Percentiles rank a stretch among this genome's conserved stretches.
Conservation (phyloP, 2,888 invertebrate species). For the Artemia sinica region DNA sequence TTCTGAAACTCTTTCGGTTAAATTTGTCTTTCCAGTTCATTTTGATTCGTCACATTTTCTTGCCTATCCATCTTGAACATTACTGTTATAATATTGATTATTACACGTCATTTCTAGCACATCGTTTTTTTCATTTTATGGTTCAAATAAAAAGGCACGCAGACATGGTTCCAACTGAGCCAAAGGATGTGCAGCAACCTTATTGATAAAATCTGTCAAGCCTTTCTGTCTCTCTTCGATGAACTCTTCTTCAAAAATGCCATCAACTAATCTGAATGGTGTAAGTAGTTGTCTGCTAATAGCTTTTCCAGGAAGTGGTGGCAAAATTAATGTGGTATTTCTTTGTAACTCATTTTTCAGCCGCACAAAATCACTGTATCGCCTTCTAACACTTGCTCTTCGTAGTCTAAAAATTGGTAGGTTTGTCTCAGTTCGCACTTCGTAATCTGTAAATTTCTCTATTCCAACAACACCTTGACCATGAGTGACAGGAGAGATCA, state of each 20-base stretch:
- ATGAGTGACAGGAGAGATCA: too few relatives aligned
- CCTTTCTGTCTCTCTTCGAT: slow-evolving; percentile 95
- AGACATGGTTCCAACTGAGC: slow-evolving; percentile 97
- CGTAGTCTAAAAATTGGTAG: slow-evolving; percentile 98
- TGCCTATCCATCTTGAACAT: not conserved
- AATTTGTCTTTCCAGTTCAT: too few relatives aligned
- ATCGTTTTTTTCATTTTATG: slow-evolving; percentile 94
- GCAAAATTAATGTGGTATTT: slow-evolving; percentile 96
- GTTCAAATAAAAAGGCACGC: slow-evolving; percentile 98
- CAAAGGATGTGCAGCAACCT: slow-evolving; percentile 94
- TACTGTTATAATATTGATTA: slow-evolving; percentile 37
- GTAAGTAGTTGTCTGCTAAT: slow-evolving; percentile 71
- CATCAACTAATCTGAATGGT: slow-evolving; percentile 95
- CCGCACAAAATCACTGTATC: slow-evolving; percentile 99
- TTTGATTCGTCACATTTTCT: not conserved
- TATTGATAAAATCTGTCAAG: slow-evolving; percentile 94
- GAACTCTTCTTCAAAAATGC: slow-evolving; percentile 97
- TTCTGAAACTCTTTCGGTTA: too few relatives aligned
- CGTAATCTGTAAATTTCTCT: not conserved
- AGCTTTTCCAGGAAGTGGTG: slow-evolving; percentile 92
- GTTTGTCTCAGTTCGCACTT: slow-evolving; percentile 62
- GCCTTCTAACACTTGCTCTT: slow-evolving; percentile 74
- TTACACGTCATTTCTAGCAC: slow-evolving; percentile 97
- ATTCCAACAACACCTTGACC: too few relatives aligned
- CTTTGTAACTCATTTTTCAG: slow-evolving; percentile 92